Evolutionary conservation across 1,140 invertebrate genomes (phyloP), one percentile per base, ranked within the genome.

Genomic region (Polypedilum pembai): DNA sequence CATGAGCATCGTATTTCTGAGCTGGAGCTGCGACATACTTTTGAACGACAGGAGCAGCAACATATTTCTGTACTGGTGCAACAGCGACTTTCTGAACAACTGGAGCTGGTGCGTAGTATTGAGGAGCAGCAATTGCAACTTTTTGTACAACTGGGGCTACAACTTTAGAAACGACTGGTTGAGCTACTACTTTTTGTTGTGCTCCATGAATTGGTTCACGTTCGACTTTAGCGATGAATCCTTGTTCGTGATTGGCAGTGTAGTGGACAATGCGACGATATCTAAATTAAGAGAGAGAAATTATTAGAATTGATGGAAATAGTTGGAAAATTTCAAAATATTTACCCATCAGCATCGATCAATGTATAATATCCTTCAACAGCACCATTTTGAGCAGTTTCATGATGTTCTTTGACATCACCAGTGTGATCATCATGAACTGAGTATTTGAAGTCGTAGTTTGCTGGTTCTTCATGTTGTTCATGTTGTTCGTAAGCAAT

Each of bases 341-440:
- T n/a, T n/a, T n/a, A n/a, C n/a, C 88, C 88, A 76, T 89, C 88
- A 2, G 88, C 81, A 77, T 88, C 87, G 65, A 86, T 80, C 66
- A 89, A 83, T 20, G 82, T 83, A 77, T 87, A 88, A 76, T 83
- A 85, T 0, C 88, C 88, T 12, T 82, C 82, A 1, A 88, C 87
- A 1, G 78, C 75, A 74, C 85, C 85, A 0, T 85, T 86, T 65
- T 85, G 83, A 4, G 86, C 80, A 7, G 83, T 83, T 80, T 87
- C 86, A 7, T 83, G 80, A 15, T 85, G 86, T 69, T 82, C 80
- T 76, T 87, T 87, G 5, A 82, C 80, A 76, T 85, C 84, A 1
- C 85, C 86, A 76, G 79, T 87, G 76, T 87, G 85, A 10, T 85
- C 82, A 78, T 86, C 85, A 21, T 83, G 78, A 5, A 88, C 86